Evolutionary conservation across 1,140 invertebrate genomes (phyloP).

Genomic region (Drosophila ohnishii): DNA sequence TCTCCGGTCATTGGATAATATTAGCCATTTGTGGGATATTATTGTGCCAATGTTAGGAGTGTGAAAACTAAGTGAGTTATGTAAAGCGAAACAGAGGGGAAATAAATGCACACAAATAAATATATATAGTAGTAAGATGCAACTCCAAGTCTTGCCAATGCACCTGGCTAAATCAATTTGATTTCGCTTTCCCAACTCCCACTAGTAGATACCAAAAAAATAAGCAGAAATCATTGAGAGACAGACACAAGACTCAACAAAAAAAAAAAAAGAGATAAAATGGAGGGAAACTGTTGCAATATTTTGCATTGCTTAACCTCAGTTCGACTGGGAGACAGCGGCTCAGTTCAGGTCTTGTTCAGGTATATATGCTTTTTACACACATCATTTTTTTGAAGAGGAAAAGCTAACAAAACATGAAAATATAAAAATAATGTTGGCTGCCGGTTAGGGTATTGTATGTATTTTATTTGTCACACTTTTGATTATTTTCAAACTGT

Average conservation of each 20-base stretch:
- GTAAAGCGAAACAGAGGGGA: conserved; percentile 5
- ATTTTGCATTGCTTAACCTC: conserved; percentile 71
- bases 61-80: conserved; percentile 13
- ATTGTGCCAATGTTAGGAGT: conserved; percentile 45
- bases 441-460: neutral
- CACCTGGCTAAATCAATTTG: conserved; percentile 39
- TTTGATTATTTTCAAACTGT: conserved; percentile 1
- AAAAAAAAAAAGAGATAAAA: conserved; percentile 29
- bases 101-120: neutral
- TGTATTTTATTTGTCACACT: conserved; percentile 26
- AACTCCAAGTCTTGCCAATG: neutral
- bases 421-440: conserved; percentile 1
- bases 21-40: conserved; percentile 11
- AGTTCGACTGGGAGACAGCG: conserved; percentile 1
- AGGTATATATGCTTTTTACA: conserved; percentile 16
- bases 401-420: conserved; percentile 65
- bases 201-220: conserved; percentile 2
- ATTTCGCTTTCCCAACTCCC: conserved; percentile 21
- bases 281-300: conserved; percentile 60
- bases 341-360: conserved; percentile 8
- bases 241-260: conserved; percentile 21
- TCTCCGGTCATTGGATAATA: conserved; percentile 42
- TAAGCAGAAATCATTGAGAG: conserved; percentile 44
- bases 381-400: conserved; percentile 26
- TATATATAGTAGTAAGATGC: neutral